A percentile compares a stretch with the other conserved stretches of the same genome.
Evolutionary conservation across 2,113 vertebrate species (phyloP).

Genomic region (Uropsilus gracilis): DNA sequence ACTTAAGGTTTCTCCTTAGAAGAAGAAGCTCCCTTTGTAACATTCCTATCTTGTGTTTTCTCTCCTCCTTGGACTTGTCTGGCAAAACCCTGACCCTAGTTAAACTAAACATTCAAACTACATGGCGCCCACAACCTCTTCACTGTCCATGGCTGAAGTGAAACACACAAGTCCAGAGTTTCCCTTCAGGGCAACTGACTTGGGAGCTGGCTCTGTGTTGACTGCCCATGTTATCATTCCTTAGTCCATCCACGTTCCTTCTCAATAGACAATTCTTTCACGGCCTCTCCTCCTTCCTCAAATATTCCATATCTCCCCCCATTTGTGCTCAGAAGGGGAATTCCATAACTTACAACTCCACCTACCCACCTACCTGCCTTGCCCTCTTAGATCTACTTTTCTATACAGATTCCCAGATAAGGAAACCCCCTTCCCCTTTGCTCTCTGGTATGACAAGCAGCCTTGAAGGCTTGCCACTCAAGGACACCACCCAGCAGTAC

Average conservation of each 20-base stretch:
- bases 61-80: neutral
- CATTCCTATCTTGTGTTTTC: neutral
- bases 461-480: conserved; percentile 30
- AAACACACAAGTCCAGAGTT: neutral
- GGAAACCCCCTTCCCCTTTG: neutral
- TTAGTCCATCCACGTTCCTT: neutral
- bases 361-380: neutral
- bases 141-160: neutral
- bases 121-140: neutral
- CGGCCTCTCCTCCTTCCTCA: neutral
- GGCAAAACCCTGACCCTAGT: neutral
- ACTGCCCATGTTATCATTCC: neutral
- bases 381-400: neutral
- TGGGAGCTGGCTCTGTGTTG: neutral
- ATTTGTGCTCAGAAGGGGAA: conserved; percentile 4
- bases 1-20: neutral
- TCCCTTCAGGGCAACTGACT: neutral
- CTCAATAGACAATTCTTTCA: neutral
- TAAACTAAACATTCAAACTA: neutral
- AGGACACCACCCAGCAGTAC: neutral
- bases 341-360: neutral
- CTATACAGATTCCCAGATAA: neutral
- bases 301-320: neutral
- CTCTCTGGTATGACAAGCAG: neutral
- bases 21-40: neutral